phyloP scores from a whole-genome alignment of 2,888 invertebrate genomes.

The Drosophila robusta region DNA sequence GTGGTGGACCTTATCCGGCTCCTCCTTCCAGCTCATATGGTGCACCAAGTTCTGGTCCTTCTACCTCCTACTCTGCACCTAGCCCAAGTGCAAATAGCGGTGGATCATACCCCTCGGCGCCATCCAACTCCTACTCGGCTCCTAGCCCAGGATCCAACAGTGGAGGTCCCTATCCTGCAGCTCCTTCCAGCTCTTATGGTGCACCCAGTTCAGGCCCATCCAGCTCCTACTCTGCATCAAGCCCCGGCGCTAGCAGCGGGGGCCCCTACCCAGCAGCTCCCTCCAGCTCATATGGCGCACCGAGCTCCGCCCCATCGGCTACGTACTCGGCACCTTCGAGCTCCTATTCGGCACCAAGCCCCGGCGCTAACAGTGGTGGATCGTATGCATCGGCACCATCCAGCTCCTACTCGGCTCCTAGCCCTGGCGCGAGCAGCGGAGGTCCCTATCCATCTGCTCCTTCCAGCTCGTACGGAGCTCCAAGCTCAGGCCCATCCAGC shows the following conservation, averaged over 20 bases:
- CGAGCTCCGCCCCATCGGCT: slow-evolving; percentile 29
- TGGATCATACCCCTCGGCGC: slow-evolving; percentile 63
- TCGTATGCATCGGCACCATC: slow-evolving; percentile 61
- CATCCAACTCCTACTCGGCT: slow-evolving; percentile 80
- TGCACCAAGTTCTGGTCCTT: slow-evolving; percentile 40
- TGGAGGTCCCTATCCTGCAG: slow-evolving; percentile 55
- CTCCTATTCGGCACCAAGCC: slow-evolving; percentile 83
- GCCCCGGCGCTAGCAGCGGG: slow-evolving; percentile 75
- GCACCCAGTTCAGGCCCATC: slow-evolving; percentile 65
- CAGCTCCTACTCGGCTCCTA: slow-evolving; percentile 82
- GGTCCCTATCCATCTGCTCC: slow-evolving; percentile 61
- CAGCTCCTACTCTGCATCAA: slow-evolving; percentile 59
- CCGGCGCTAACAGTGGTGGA: slow-evolving; percentile 35
- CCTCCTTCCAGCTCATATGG: slow-evolving; percentile 66
- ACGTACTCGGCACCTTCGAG: slow-evolving; percentile 70
- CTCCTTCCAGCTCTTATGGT: slow-evolving; percentile 76
- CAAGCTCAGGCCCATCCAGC: slow-evolving; percentile 39
- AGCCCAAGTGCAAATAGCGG: slow-evolving; percentile 29
- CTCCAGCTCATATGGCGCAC: slow-evolving; percentile 34
- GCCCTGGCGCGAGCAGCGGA: slow-evolving; percentile 40
- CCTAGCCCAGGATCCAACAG: slow-evolving; percentile 66
- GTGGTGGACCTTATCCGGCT: slow-evolving; percentile 85
- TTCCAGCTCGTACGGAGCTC: slow-evolving; percentile 33
- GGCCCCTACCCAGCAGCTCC: slow-evolving; percentile 85
- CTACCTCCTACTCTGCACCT: slow-evolving; percentile 55